phyloP scores from a whole-genome alignment of 2,888 invertebrate species.

The Lacanobia oleracea region DNA sequence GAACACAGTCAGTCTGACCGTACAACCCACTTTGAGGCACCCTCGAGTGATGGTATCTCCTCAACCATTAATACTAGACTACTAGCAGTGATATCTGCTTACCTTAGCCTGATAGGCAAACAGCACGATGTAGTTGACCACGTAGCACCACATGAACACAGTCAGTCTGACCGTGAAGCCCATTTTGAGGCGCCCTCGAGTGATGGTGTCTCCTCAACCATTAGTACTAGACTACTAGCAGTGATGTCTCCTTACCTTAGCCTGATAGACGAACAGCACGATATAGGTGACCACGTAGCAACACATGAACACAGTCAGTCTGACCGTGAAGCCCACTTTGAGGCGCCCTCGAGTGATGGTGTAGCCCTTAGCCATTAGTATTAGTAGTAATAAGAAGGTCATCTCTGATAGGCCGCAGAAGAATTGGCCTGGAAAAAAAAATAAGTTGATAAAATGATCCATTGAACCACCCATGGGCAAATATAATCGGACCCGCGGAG shows the following conservation, averaged over 20 bases:
- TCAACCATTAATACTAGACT: slow-evolving; percentile 96
- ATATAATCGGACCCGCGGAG: too few relatives aligned
- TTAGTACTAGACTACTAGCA: slow-evolving; percentile 93
- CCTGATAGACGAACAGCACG: slow-evolving; percentile 95
- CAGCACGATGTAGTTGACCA: slow-evolving; percentile 93
- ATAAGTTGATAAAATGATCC: not conserved
- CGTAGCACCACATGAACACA: slow-evolving; percentile 94
- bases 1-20: slow-evolving; percentile 94
- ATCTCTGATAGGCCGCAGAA: slow-evolving; percentile 94
- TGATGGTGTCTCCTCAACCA: slow-evolving; percentile 97
- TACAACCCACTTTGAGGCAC: slow-evolving; percentile 93
- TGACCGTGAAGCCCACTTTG: slow-evolving; percentile 93
- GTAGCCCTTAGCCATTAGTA: slow-evolving; percentile 97
- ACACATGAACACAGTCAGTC: slow-evolving; percentile 95
- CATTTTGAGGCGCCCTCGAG: slow-evolving; percentile 94
- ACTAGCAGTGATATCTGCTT: too few relatives aligned
- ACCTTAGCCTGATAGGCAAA: slow-evolving; percentile 96
- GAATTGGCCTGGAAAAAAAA: slow-evolving; percentile 91
- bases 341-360: slow-evolving; percentile 96
- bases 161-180: slow-evolving; percentile 94
- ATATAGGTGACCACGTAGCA: slow-evolving; percentile 93
- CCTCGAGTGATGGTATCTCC: slow-evolving; percentile 97
- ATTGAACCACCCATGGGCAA: too few relatives aligned
- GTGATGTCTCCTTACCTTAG: slow-evolving; percentile 88
- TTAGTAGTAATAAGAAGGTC: slow-evolving; percentile 93